Conservation (phyloP, 1,140 invertebrate species). For the Pseudoatta argentina region DNA sequence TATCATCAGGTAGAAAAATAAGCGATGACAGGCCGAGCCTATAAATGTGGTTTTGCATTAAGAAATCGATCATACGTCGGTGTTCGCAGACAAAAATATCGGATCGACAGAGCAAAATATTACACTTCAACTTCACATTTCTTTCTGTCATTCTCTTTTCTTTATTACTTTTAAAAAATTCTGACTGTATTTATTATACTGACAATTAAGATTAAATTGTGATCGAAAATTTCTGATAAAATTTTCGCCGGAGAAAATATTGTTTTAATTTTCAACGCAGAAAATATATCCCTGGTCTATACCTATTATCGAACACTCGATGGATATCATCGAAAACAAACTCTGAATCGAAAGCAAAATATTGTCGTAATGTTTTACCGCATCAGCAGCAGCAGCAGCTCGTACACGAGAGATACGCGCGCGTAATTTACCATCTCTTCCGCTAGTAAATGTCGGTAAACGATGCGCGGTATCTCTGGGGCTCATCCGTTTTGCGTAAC, state of each 20-base stretch:
- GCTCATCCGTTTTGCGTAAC: constrained; percentile 49
- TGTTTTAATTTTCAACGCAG: constrained; percentile 39
- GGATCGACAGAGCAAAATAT: neutral
- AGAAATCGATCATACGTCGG: constrained; percentile 44
- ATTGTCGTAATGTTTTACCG: constrained; percentile 49
- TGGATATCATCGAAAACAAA: constrained; percentile 33
- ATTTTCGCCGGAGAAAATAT: constrained; percentile 32
- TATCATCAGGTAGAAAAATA: constrained; percentile 59
- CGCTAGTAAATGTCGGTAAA: constrained; percentile 52
- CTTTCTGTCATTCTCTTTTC: neutral
- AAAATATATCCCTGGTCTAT: neutral
- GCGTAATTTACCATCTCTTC: constrained; percentile 51
- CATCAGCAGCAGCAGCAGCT: neutral
- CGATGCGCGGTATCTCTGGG: constrained; percentile 34
- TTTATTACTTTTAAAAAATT: neutral
- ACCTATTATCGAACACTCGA: constrained; percentile 16
- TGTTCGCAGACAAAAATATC: constrained; percentile 21
- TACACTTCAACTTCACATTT: neutral
- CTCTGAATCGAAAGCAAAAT: constrained; percentile 40
- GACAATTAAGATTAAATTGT: constrained; percentile 34
- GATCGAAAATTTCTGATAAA: constrained; percentile 20
- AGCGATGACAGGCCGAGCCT: constrained; percentile 27
- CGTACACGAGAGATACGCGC: constrained; percentile 21
- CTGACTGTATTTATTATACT: neutral
- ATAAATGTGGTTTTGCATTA: constrained; percentile 40